Conservation (phyloP, 2,888 invertebrate species). For the Salpingus planirostris region DNA sequence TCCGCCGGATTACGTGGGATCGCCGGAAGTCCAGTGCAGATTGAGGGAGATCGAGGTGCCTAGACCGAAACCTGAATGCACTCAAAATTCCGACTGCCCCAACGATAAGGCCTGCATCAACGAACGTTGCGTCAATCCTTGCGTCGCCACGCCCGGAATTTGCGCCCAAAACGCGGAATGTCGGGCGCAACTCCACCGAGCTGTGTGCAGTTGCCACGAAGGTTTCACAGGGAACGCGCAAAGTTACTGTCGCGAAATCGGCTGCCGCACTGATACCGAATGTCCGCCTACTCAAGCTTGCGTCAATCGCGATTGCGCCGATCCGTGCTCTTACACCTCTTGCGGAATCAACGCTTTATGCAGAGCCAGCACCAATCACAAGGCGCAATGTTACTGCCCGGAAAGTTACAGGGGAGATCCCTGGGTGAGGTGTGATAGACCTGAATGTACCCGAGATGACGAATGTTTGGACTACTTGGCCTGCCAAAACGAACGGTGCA, state of each 20-base stretch:
- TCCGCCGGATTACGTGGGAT: constrained; percentile 67
- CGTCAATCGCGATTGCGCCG: constrained; percentile 69
- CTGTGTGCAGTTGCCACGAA: constrained; percentile 72
- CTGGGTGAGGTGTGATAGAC: constrained; percentile 63
- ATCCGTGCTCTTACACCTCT: constrained; percentile 69
- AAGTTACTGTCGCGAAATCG: constrained; percentile 67
- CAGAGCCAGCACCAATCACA: constrained; percentile 64
- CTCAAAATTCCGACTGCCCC: constrained; percentile 66
- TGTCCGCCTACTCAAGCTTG: constrained; percentile 77
- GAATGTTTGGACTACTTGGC: constrained; percentile 74
- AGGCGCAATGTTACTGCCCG: constrained; percentile 74
- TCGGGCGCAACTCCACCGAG: constrained; percentile 67
- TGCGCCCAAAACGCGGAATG: constrained; percentile 76
- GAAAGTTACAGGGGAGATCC: constrained; percentile 77
- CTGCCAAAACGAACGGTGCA: constrained; percentile 69
- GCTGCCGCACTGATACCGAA: constrained; percentile 77
- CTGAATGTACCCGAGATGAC: constrained; percentile 65
- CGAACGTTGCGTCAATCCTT: constrained; percentile 65
- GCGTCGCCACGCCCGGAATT: constrained; percentile 52
- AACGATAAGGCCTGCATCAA: constrained; percentile 77
- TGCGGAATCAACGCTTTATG: constrained; percentile 77
- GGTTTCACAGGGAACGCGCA: constrained; percentile 80
- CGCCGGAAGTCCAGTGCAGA: constrained; percentile 66
- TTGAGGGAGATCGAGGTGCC: constrained; percentile 38
- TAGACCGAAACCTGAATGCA: constrained; percentile 65